Evolutionary conservation across 2,113 vertebrate species (phyloP).

Genomic region (Tupaia chinensis): DNA sequence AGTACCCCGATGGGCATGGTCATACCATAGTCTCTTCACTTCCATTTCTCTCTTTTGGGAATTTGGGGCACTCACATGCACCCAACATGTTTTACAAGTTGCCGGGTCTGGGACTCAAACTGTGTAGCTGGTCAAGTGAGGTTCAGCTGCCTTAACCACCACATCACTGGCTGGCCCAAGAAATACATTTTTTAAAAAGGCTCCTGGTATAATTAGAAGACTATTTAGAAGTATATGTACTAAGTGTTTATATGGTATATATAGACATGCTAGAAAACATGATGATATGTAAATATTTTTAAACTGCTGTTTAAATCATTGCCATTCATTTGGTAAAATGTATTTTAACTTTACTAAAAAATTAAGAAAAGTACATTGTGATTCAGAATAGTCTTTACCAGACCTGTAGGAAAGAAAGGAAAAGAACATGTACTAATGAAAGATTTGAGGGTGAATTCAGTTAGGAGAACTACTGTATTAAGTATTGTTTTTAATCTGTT

Average conservation of each 20-base stretch:
- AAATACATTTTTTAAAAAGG: constrained; percentile 32
- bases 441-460: background rate
- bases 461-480: background rate
- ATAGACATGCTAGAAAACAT: background rate
- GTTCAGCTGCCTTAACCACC: no score
- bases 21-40: no score
- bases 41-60: no score
- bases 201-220: constrained; percentile 12
- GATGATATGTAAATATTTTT: background rate
- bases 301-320: constrained; percentile 1
- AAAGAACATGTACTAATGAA: background rate
- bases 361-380: background rate
- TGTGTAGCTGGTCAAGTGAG: no score
- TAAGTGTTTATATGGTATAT: constrained; percentile 1
- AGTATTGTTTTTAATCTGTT: no score
- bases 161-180: background rate
- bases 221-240: background rate
- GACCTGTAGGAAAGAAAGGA: background rate
- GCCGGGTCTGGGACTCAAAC: no score
- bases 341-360: constrained; percentile 23
- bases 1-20: no score
- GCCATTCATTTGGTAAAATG: background rate
- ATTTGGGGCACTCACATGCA: no score
- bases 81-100: no score
- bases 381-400: constrained; percentile 13